phyloP scores from a whole-genome alignment of 2,113 vertebrate species.

The Ophthalmolycus amberensis region DNA sequence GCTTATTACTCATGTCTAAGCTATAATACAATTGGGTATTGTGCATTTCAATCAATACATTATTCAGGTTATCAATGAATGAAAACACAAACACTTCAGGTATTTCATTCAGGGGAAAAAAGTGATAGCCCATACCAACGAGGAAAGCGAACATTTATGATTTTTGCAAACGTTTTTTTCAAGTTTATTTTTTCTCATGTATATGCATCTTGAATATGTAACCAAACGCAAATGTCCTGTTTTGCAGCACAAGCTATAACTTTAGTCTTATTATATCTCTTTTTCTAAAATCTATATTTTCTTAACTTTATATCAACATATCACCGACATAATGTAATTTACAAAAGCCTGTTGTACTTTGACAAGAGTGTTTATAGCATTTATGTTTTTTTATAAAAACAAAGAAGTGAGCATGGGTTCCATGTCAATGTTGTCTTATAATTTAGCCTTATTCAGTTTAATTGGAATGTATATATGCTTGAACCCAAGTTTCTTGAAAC shows the following conservation, averaged over 20 bases:
- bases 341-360: neutral
- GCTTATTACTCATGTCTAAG: neutral
- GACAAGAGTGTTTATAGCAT: neutral
- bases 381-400: neutral
- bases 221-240: neutral
- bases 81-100: neutral
- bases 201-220: neutral
- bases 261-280: neutral
- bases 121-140: neutral
- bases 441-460: constrained; percentile 8
- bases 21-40: neutral
- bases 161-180: neutral
- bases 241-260: neutral
- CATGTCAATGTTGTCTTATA: neutral
- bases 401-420: neutral
- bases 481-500: constrained; percentile 16
- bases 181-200: neutral
- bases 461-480: constrained; percentile 33
- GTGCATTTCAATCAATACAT: constrained; percentile 2
- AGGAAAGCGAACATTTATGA: neutral
- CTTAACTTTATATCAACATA: neutral
- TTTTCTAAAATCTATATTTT: neutral
- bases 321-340: neutral
- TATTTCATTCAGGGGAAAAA: neutral
- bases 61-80: neutral